Evolutionary conservation across 2,888 invertebrate species (phyloP).

Genomic region (Priapulus caudatus): DNA sequence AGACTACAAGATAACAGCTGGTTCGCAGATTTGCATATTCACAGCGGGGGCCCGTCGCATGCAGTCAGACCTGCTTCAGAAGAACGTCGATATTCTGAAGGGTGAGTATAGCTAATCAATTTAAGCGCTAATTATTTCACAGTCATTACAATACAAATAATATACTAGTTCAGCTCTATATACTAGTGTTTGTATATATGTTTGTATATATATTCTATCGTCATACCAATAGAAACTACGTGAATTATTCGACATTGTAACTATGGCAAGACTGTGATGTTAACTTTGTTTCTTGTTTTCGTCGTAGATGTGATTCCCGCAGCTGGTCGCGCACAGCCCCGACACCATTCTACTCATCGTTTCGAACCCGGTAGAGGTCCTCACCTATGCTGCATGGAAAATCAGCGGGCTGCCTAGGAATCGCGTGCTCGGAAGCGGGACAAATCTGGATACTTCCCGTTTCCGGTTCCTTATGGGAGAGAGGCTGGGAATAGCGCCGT

Average conservation of each 20-base stretch:
- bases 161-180: no score
- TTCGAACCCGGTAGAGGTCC: slow-evolving; percentile 84
- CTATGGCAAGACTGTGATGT: no score
- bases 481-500: slow-evolving; percentile 62
- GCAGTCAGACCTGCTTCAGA: slow-evolving; percentile 79
- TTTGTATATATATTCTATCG: no score
- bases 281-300: no score
- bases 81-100: slow-evolving; percentile 78
- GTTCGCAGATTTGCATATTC: slow-evolving; percentile 59
- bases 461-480: slow-evolving; percentile 78
- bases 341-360: slow-evolving; percentile 72
- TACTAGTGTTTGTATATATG: no score
- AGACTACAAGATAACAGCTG: slow-evolving; percentile 57
- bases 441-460: slow-evolving; percentile 80
- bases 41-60: slow-evolving; percentile 86
- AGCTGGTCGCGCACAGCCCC: slow-evolving; percentile 68
- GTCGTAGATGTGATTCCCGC: no score
- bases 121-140: no score
- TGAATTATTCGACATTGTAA: no score
- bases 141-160: no score
- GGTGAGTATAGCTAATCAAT: no score
- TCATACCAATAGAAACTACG: no score
- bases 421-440: slow-evolving; percentile 79
- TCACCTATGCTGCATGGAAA: slow-evolving; percentile 88
- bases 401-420: slow-evolving; percentile 74